phyloP scores from a whole-genome alignment of 37 sponge, comb jelly and placozoan genomes.

The Beroe forskalii region DNA sequence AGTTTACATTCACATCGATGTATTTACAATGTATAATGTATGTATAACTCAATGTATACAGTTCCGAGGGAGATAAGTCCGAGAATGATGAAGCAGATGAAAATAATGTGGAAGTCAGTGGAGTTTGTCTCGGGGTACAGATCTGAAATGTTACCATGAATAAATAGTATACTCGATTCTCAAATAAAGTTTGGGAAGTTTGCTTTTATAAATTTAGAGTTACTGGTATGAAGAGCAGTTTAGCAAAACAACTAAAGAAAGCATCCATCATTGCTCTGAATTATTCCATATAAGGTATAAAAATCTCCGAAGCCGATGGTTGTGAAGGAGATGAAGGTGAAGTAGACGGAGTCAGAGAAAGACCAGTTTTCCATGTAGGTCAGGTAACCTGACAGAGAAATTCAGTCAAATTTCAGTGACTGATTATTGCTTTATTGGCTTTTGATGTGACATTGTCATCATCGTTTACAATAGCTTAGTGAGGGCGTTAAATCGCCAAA shows the following conservation, averaged over 20 bases:
- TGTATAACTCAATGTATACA: too few species aligned
- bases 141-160: constrained; percentile 38
- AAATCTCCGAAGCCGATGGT: constrained; percentile 60
- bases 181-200: not conserved
- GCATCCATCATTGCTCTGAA: too few species aligned
- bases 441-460: too few species aligned
- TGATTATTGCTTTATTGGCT: too few species aligned
- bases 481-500: too few species aligned
- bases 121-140: constrained; percentile 19
- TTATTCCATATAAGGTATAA: not conserved
- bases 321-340: constrained; percentile 62
- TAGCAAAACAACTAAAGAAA: too few species aligned
- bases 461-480: too few species aligned
- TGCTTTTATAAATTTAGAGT: too few species aligned
- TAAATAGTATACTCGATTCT: not conserved
- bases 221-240: too few species aligned
- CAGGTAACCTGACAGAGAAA: constrained; percentile 30
- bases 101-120: constrained; percentile 64
- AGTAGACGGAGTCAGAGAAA: constrained; percentile 45
- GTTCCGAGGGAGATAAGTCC: constrained; percentile 66
- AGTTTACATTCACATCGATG: too few species aligned
- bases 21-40: too few species aligned
- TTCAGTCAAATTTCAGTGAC: too few species aligned
- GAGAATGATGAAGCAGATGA: constrained; percentile 63
- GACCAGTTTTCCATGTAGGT: constrained; percentile 35